Percentiles rank a stretch among this genome's conserved stretches.
These are phyloP conservation scores for Hylaeus volcanicus DNA, from an alignment of 1,140 invertebrate genomes.

Conservation along the genomic window DNA sequence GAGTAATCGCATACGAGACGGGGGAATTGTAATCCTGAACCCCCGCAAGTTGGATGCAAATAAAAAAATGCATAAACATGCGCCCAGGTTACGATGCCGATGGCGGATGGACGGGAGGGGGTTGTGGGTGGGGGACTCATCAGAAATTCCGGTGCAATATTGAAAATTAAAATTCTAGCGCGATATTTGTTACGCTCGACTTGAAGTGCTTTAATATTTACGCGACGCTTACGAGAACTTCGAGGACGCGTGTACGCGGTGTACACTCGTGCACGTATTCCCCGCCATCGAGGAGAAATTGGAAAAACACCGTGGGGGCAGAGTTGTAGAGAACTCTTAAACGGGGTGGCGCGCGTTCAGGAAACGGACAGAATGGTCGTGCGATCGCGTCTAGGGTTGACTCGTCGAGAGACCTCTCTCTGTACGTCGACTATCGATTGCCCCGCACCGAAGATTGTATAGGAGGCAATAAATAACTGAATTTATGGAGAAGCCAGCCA, in stretches of 20 bases:
- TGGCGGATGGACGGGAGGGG: not conserved
- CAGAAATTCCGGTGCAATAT: constrained; percentile 33
- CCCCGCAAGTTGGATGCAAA: constrained; percentile 15
- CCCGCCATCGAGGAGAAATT: not conserved
- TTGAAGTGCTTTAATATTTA: constrained; percentile 30
- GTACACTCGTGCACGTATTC: not conserved
- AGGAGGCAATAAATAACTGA: too few species aligned
- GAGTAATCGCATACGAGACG: constrained; percentile 4
- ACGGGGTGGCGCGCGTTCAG: too few species aligned
- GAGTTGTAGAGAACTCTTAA: not conserved
- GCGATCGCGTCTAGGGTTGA: not conserved
- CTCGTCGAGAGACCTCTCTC: not conserved
- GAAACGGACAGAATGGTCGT: not conserved
- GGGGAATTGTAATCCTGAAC: not conserved
- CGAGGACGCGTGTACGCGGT: not conserved
- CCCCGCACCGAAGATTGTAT: too few species aligned
- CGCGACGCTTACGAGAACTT: not conserved
- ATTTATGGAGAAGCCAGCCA: too few species aligned
- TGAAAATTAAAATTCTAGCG: constrained; percentile 44
- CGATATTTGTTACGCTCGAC: constrained; percentile 23
- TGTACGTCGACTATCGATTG: too few species aligned
- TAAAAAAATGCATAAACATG: constrained; percentile 48
- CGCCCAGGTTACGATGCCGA: not conserved
- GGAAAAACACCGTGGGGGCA: not conserved
- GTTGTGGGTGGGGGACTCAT: not conserved